These are phyloP conservation scores for Pterophyllum scalare DNA, from an alignment of 2,113 vertebrate species.

Conservation along the genomic window DNA sequence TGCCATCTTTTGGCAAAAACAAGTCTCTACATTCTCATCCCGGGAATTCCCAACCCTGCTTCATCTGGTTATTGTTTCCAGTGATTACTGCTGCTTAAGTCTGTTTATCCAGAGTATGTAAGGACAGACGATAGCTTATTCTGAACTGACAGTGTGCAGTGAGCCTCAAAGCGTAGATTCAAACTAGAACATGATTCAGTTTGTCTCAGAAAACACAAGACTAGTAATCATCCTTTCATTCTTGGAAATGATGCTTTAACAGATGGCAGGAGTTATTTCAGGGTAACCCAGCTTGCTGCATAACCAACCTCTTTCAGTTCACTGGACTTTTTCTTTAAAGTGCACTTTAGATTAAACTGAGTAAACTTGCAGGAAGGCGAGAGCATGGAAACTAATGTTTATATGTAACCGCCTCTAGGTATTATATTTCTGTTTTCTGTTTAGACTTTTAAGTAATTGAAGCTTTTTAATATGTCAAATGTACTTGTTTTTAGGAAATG, in stretches of 20 bases:
- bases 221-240: slow-evolving; percentile 54
- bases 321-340: neutral
- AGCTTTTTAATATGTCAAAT: neutral
- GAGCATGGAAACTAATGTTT: neutral
- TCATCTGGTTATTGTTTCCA: slow-evolving; percentile 7
- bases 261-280: slow-evolving; percentile 70
- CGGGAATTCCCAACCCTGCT: neutral
- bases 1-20: slow-evolving; percentile 64
- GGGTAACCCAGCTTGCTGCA: slow-evolving; percentile 30
- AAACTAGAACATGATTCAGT: slow-evolving; percentile 42
- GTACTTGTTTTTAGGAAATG: neutral
- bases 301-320: slow-evolving; percentile 23
- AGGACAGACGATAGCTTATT: slow-evolving; percentile 21
- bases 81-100: slow-evolving; percentile 6
- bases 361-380: neutral
- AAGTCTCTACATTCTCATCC: neutral
- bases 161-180: slow-evolving; percentile 12
- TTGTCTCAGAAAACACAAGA: slow-evolving; percentile 30
- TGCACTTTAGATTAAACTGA: neutral
- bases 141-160: slow-evolving; percentile 10
- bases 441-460: neutral
- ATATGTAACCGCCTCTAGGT: neutral
- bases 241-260: slow-evolving; percentile 53
- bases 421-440: neutral
- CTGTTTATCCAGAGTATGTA: slow-evolving; percentile 28